phyloP scores from a whole-genome alignment of 2,797 vertebrate species.

The Alouatta caraya region DNA sequence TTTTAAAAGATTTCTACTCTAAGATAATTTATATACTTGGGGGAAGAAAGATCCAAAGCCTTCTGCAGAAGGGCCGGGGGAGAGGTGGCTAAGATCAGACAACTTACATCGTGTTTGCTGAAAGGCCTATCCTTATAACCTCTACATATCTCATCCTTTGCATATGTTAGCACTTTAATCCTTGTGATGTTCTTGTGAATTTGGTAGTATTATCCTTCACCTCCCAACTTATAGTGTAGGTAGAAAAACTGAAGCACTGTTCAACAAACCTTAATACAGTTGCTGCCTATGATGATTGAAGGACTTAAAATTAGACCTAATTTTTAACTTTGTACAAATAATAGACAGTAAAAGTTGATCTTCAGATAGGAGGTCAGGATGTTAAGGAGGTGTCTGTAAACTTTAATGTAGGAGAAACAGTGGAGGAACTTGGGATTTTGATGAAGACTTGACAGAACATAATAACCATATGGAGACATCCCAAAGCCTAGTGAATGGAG shows the following conservation, averaged over 20 bases:
- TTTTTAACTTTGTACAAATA: not conserved
- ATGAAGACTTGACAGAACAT: not conserved
- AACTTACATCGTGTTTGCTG: not conserved
- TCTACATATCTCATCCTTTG: not conserved
- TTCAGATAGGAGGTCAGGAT: not conserved
- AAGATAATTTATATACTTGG: not conserved
- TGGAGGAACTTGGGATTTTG: not conserved
- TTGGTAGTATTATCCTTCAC: not conserved
- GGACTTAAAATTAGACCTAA: not conserved
- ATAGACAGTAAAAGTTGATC: not conserved
- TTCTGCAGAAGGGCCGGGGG: not conserved
- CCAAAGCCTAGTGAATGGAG: not conserved
- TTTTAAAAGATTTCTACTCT: not conserved
- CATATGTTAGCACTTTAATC: not conserved
- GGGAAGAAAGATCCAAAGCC: not conserved
- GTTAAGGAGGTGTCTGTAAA: not conserved
- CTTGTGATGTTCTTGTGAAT: not conserved
- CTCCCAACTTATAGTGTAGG: not conserved
- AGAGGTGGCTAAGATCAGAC: not conserved
- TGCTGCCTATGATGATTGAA: not conserved
- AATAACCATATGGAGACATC: not conserved
- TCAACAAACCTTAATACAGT: not conserved
- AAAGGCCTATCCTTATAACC: not conserved
- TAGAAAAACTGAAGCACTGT: not conserved
- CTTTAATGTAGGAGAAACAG: not conserved